These are phyloP conservation scores for Sialis lutaria DNA, from an alignment of 2,888 invertebrate genomes.

Conservation along the genomic window DNA sequence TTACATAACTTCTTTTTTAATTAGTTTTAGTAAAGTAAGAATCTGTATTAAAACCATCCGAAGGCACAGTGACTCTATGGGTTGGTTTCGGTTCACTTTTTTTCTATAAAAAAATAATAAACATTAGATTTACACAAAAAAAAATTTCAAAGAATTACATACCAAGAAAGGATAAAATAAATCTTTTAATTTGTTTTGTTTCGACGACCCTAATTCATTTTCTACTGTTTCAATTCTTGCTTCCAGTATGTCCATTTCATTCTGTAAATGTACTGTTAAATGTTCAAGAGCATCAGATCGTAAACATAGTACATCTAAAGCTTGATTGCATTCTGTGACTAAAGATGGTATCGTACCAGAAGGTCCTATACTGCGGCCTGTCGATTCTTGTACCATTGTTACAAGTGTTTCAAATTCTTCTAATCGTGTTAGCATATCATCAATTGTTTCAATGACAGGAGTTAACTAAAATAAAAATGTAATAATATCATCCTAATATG, in stretches of 20 bases:
- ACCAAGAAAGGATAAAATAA: too few relatives aligned
- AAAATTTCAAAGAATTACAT: too few relatives aligned
- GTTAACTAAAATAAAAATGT: conserved; percentile 10
- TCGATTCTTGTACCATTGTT: conserved; percentile 30
- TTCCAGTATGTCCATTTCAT: conserved; percentile 33
- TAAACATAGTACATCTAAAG: conserved; percentile 32
- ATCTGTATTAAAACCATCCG: too few relatives aligned
- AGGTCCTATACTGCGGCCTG: conserved; percentile 26
- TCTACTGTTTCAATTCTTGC: conserved; percentile 41
- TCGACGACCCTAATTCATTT: conserved; percentile 30
- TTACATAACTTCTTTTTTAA: too few relatives aligned
- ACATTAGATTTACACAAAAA: too few relatives aligned
- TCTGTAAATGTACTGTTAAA: conserved; percentile 34
- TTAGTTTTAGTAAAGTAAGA: too few relatives aligned
- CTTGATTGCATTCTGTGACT: conserved; percentile 26
- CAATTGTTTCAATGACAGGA: conserved; percentile 41
- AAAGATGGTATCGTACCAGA: conserved; percentile 31
- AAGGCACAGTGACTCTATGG: too few relatives aligned
- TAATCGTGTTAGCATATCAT: conserved; percentile 46
- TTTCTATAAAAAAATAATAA: too few relatives aligned
- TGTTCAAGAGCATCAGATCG: conserved; percentile 35
- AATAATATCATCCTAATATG: too few relatives aligned
- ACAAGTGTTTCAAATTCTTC: conserved; percentile 46
- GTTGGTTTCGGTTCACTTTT: too few relatives aligned
- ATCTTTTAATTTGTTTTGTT: too few relatives aligned